phyloP scores from a whole-genome alignment of 1,140 invertebrate species.

The Propsilocerus akamusi region DNA sequence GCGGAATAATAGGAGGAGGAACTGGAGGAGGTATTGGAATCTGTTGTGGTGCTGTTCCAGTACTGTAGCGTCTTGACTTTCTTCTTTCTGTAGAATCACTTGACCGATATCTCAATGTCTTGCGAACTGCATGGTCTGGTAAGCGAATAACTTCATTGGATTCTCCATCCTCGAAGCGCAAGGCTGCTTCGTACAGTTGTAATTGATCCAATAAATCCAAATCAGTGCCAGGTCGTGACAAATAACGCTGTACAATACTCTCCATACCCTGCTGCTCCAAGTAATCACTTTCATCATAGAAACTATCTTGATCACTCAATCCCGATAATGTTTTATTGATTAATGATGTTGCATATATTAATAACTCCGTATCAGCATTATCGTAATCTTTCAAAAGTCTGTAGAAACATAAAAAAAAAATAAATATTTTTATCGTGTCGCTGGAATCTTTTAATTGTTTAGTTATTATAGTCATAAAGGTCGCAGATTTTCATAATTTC shows the following conservation, averaged over 20 bases:
- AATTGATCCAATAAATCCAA: conserved; percentile 84
- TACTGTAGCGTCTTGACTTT: conserved; percentile 56
- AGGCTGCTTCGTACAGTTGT: conserved; percentile 86
- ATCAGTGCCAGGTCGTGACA: conserved; percentile 85
- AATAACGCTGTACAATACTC: conserved; percentile 74
- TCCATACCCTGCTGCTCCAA: conserved; percentile 95
- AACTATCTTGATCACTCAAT: conserved; percentile 90
- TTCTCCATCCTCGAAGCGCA: conserved; percentile 30
- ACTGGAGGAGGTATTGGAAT: conserved; percentile 15
- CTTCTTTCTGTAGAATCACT: conserved; percentile 44
- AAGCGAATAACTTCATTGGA: conserved; percentile 19
- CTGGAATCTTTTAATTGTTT: no score
- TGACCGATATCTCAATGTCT: conserved; percentile 49
- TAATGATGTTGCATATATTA: conserved; percentile 90
- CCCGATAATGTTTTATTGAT: conserved; percentile 94
- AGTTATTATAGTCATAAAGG: no score
- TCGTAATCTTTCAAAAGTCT: conserved; percentile 85
- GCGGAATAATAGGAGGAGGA: conserved; percentile 11
- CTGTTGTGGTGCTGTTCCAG: conserved; percentile 37
- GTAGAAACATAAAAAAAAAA: conserved; percentile 11
- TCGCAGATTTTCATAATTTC: no score
- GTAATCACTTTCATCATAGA: conserved; percentile 94
- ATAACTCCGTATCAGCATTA: conserved; percentile 82
- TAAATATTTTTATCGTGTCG: no score
- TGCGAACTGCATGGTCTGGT: conserved; percentile 64